Evolutionary conservation across 1,140 invertebrate genomes (phyloP), one percentile per base, ranked within the genome.

Genomic region (Bombus pyrosoma): DNA sequence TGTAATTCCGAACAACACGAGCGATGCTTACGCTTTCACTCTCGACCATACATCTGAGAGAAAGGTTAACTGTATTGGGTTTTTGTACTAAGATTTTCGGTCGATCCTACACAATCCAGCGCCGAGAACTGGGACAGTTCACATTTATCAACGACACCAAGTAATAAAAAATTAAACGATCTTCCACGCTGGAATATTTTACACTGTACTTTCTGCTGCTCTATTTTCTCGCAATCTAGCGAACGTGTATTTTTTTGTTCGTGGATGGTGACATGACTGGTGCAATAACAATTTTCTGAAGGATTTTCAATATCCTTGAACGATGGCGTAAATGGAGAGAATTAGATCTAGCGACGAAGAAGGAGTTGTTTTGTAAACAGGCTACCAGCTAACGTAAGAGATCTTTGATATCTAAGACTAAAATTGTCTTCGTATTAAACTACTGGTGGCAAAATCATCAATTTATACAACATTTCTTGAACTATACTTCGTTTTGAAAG

Each of bases 21-120:
- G 18, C 81, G 81, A 82, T 90, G 91, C 89, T 92, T 79, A 79
- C 91, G 90, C 94, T 95, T 95, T 95, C 94, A 95, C 94, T 93
- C 93, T 93, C 92, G 28, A 83, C 86, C 80, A 83, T 92, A 90
- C 88, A 94, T 94, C 93, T 94, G 93, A 91, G 82, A 87, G 74
- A 47, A 85, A 83, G 41, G 66, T 76, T 74, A 53, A 25, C 74
- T 9, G 74, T 57, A n/a, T 43, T 59, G 41, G 4, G 64, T 85
- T 81, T 66, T 74, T 66, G 73, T 32, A 39, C 41, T 34, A 41
- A 18, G 86, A 92, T 92, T 93, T 94, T 94, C 88, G 92, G 81
- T 32, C 81, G 37, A 73, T 18, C 86, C 93, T 94, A 92, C 72
- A 86, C 92, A 92, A 94, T 89, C 83, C 86, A 84, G 41, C 62